Evolutionary conservation across 2,797 vertebrate genomes (phyloP).

Genomic region (Bovichtus variegatus): DNA sequence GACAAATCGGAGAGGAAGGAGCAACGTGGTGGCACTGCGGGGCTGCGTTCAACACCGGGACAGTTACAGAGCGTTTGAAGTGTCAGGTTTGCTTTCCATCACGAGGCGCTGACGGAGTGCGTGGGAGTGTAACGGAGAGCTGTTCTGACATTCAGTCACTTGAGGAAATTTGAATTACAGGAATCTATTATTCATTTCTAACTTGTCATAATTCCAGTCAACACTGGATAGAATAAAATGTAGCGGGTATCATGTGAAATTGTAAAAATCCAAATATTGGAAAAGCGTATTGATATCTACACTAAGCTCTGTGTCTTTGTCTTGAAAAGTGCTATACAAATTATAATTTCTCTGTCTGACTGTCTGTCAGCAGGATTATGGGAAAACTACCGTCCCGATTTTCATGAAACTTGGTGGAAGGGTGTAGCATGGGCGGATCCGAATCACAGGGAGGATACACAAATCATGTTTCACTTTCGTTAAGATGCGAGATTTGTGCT

Average conservation of each 20-base stretch:
- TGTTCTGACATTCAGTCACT: constrained; percentile 56
- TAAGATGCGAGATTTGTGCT: too few relatives aligned
- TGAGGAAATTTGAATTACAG: constrained; percentile 56
- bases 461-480: too few relatives aligned
- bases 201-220: constrained; percentile 33
- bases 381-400: too few relatives aligned
- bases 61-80: constrained; percentile 65
- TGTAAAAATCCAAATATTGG: background rate
- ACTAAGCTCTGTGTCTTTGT: background rate
- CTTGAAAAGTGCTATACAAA: background rate
- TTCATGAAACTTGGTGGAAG: too few relatives aligned
- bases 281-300: background rate
- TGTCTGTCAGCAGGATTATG: too few relatives aligned
- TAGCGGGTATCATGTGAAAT: background rate
- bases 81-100: constrained; percentile 54
- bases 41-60: constrained; percentile 45
- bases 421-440: too few relatives aligned
- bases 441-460: too few relatives aligned
- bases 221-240: constrained; percentile 4
- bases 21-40: constrained; percentile 33
- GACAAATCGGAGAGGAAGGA: constrained; percentile 54
- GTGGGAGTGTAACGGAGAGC: constrained; percentile 37
- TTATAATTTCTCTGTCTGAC: too few relatives aligned
- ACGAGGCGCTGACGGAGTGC: constrained; percentile 30
- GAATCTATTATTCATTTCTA: constrained; percentile 59